These are phyloP conservation scores for Chiroxiphia lanceolata DNA, from an alignment of 2,797 vertebrate species.

Conservation along the genomic window DNA sequence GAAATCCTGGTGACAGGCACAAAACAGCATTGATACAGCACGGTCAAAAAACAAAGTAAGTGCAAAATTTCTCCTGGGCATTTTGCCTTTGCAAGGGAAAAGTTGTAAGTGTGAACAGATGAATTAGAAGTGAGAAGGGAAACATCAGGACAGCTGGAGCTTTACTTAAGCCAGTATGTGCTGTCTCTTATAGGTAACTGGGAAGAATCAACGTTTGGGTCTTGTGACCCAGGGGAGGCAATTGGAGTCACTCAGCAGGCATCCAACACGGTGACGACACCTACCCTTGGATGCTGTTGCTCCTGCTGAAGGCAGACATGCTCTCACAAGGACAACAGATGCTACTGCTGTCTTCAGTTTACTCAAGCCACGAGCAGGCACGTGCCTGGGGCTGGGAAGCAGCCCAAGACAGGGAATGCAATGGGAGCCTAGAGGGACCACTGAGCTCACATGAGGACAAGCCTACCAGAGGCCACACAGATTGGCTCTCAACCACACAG, in stretches of 20 bases:
- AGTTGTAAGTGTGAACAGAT: conserved; percentile 38
- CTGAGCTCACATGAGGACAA: background rate
- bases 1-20: background rate
- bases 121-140: conserved; percentile 44
- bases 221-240: conserved; percentile 2
- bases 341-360: conserved; percentile 34
- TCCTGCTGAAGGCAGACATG: conserved; percentile 42
- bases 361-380: background rate
- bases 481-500: background rate
- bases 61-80: background rate
- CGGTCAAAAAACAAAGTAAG: background rate
- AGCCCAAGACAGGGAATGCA: background rate
- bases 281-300: conserved; percentile 1
- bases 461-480: background rate
- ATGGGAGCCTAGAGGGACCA: background rate
- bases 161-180: background rate
- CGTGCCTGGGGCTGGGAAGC: background rate
- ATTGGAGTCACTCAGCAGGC: background rate
- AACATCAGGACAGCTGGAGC: conserved; percentile 17
- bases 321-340: conserved; percentile 45
- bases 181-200: background rate
- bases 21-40: background rate
- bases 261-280: background rate
- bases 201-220: background rate
- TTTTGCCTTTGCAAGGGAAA: background rate